phyloP scores from a whole-genome alignment of 2,888 invertebrate genomes.

The Hyppa rectilinea region DNA sequence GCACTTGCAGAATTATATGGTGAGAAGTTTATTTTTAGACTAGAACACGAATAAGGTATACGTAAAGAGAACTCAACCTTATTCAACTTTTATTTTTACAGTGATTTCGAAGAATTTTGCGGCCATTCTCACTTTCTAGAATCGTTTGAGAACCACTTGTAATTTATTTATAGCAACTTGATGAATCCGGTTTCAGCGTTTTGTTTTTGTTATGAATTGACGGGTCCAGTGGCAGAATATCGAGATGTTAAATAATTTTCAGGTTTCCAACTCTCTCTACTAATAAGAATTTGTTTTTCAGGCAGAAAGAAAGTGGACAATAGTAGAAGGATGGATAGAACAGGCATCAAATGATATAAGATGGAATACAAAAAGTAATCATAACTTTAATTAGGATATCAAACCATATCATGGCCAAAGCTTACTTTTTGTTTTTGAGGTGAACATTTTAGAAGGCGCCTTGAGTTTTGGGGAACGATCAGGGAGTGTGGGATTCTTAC shows the following conservation, averaged over 20 bases:
- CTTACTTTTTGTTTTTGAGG: no score
- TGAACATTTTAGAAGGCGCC: no score
- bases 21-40: conserved; percentile 33
- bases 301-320: background rate
- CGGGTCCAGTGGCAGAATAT: background rate
- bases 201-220: background rate
- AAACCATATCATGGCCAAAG: no score
- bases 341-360: no score
- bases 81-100: background rate
- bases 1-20: conserved; percentile 37
- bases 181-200: background rate
- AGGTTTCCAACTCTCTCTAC: background rate
- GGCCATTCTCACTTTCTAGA: background rate
- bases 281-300: background rate
- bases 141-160: background rate
- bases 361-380: no score
- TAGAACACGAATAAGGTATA: conserved; percentile 21
- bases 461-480: no score
- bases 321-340: no score
- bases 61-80: background rate
- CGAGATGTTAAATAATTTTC: background rate
- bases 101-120: conserved; percentile 6
- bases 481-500: no score
- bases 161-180: background rate
- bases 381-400: no score